Evolutionary conservation across 1,140 invertebrate species (phyloP), one percentile per base, ranked within the genome.

Genomic region (Pemphigus obesinymphae): DNA sequence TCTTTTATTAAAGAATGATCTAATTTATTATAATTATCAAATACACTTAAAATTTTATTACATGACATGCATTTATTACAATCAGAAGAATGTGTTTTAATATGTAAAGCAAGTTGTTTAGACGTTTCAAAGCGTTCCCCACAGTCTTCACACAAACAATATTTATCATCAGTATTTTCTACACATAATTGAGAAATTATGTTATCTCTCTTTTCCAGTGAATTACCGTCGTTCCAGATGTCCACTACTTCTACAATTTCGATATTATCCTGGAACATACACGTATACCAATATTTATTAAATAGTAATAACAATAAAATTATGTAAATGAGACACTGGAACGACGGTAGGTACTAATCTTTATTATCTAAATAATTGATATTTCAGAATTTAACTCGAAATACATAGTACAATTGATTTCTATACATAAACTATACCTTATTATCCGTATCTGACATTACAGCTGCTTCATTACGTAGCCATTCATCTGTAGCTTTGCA

Each of bases 191-290:
- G 55, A 29, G 76, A 31, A 63, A 55, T 63, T n/a, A 26, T 43
- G 20, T 13, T 61, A 20, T 63, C 55, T 26, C 20, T 76, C 2
- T 80, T 45, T 61, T 80, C 76, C 15, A 58, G 29, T 11, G 34
- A 26, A 61, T 55, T 80, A 80, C 76, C 76, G 55, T 80, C 76
- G 37, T 80, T 80, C 76, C 76, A 63, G n/a, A 40, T 61, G 23
- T 61, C 76, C 76, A 61, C 48, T 80, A 80, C 53, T 80, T 80
- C 76, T 80, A 80, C 55, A 61, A 80, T 80, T 80, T 80, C 76
- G 20, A 80, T 63, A 80, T 80, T 45, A 58, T 80, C 76, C 76
- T 80, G 76, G 76, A 80, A 80, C 76, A 80, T 43, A 80, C 76
- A 80, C 10, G 53, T 26, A 80, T 58, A 80, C 55, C 76, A 80